phyloP scores from a whole-genome alignment of 2,113 vertebrate species.

The Channa maculata region DNA sequence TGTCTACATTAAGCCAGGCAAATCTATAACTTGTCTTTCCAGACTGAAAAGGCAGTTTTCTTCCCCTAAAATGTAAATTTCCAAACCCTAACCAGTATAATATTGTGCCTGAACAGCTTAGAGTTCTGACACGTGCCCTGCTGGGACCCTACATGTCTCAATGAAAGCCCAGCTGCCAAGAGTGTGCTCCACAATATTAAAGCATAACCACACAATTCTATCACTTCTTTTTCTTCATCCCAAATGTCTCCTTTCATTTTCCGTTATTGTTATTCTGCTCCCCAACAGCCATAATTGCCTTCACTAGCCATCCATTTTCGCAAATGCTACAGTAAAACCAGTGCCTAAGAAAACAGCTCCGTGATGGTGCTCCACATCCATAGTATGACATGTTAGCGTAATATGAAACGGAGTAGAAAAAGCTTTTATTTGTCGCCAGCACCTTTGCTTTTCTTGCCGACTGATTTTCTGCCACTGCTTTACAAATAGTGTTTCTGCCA shows the following conservation, averaged over 20 bases:
- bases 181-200: slow-evolving; percentile 45
- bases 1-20: no score
- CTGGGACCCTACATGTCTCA: slow-evolving; percentile 49
- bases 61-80: no score
- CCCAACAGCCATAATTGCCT: not conserved
- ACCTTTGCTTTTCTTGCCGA: slow-evolving; percentile 3
- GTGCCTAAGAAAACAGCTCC: slow-evolving; percentile 37
- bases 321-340: not conserved
- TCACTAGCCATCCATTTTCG: no score
- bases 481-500: not conserved
- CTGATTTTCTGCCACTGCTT: slow-evolving; percentile 27
- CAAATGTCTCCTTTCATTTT: slow-evolving; percentile 36
- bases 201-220: slow-evolving; percentile 46
- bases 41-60: no score
- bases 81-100: no score
- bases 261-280: slow-evolving; percentile 38
- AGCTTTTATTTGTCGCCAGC: slow-evolving; percentile 18
- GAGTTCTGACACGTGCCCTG: slow-evolving; percentile 45
- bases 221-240: slow-evolving; percentile 20
- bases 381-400: slow-evolving; percentile 28
- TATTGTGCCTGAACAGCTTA: slow-evolving; percentile 32
- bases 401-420: slow-evolving; percentile 39
- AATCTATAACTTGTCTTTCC: no score
- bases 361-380: not conserved
- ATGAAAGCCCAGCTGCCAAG: slow-evolving; percentile 59